Conservation (phyloP, 30 jellyfish, hydroid and myxozoan species). For the Aurelia coerulea region DNA sequence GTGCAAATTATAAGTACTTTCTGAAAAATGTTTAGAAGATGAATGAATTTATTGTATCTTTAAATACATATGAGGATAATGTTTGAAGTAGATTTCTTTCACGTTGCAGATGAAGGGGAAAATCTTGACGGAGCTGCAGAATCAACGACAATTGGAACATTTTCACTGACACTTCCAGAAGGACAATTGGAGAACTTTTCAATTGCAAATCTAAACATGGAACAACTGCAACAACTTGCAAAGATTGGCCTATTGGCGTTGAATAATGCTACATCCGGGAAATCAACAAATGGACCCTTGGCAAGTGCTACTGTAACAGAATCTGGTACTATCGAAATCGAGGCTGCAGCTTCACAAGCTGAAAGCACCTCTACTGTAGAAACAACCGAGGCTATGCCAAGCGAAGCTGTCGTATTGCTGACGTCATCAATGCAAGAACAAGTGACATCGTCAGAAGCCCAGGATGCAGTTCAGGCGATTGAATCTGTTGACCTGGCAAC, state of each 20-base stretch:
- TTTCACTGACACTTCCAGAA: conserved; percentile 87
- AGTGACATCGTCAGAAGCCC: conserved; percentile 71
- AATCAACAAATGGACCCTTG: conserved; percentile 50
- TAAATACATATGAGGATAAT: no score
- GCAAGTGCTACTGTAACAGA: conserved; percentile 78
- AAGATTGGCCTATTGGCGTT: conserved; percentile 91
- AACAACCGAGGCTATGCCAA: conserved; percentile 57
- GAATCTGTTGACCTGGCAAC: conserved; percentile 61
- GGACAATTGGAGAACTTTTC: conserved; percentile 93
- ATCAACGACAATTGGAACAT: conserved; percentile 71
- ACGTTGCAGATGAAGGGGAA: not conserved
- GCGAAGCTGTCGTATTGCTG: conserved; percentile 67
- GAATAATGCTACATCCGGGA: conserved; percentile 87
- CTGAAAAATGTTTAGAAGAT: no score
- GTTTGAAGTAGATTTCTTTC: no score
- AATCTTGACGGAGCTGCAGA: conserved; percentile 60
- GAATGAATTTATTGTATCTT: no score
- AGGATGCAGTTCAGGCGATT: conserved; percentile 65
- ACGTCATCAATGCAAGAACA: conserved; percentile 68
- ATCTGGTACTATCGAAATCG: conserved; percentile 64
- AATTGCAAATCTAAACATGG: conserved; percentile 87
- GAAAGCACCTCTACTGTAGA: conserved; percentile 71
- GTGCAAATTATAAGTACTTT: no score
- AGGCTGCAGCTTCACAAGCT: conserved; percentile 63
- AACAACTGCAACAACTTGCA: conserved; percentile 95